Conservation (phyloP, 2,113 vertebrate species). For the Archocentrus centrarchus region DNA sequence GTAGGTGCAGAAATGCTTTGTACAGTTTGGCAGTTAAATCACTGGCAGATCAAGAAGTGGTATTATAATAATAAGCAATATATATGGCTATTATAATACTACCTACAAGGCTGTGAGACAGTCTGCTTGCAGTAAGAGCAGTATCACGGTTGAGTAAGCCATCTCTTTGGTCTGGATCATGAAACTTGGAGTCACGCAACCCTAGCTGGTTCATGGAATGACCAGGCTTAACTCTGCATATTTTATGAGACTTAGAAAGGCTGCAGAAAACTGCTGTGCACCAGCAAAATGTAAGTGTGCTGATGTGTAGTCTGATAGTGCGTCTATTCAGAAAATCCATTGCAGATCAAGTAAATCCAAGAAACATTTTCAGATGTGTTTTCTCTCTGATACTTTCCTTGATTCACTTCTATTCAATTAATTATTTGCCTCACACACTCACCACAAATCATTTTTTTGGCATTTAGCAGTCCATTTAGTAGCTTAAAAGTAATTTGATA, state of each 20-base stretch:
- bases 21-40: not conserved
- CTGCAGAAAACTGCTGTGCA: conserved; percentile 39
- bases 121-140: not conserved
- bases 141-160: conserved; percentile 46
- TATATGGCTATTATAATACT: not conserved
- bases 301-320: not conserved
- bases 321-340: not conserved
- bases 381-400: not conserved
- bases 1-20: not conserved
- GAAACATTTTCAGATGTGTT: not conserved
- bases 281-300: not conserved
- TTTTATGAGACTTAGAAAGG: conserved; percentile 64
- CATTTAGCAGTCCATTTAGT: not conserved
- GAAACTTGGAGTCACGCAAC: conserved; percentile 46
- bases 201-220: conserved; percentile 30
- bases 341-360: not conserved
- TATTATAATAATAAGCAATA: not conserved
- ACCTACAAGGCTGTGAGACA: not conserved
- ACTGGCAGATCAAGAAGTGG: too few species aligned
- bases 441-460: not conserved
- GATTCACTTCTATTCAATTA: not conserved
- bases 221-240: conserved; percentile 60
- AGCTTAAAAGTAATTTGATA: not conserved
- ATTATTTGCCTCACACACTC: not conserved
- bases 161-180: conserved; percentile 54